A percentile compares a stretch with the other conserved stretches of the same genome.
Conservation (phyloP, 1,140 invertebrate species). For the Penaeus chinensis region DNA sequence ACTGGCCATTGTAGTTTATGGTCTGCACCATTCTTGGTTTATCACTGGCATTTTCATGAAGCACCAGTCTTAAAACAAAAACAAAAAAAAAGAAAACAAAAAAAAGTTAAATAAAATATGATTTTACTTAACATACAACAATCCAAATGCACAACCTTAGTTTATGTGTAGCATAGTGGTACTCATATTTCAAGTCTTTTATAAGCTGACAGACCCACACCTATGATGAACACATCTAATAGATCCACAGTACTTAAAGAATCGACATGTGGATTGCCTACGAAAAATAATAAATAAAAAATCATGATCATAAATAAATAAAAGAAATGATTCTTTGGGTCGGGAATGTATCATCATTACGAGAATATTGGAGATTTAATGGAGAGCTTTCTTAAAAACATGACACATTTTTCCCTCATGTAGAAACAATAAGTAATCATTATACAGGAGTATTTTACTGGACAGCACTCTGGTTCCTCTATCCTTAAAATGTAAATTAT, state of each 20-base stretch:
- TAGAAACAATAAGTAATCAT: conserved; percentile 48
- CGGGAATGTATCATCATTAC: conserved; percentile 40
- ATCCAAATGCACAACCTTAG: conserved; percentile 14
- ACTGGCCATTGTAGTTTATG: too few relatives aligned
- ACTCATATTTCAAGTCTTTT: conserved; percentile 4
- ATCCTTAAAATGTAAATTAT: conserved; percentile 22
- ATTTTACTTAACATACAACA: neutral
- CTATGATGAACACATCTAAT: conserved; percentile 50
- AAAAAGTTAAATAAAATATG: too few relatives aligned
- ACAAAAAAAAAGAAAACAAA: too few relatives aligned
- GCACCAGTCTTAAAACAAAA: too few relatives aligned
- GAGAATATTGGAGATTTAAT: conserved; percentile 38
- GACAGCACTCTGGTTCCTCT: conserved; percentile 49
- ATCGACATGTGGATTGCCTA: conserved; percentile 34
- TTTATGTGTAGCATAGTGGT: conserved; percentile 14
- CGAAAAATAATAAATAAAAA: conserved; percentile 28
- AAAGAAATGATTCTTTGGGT: conserved; percentile 34
- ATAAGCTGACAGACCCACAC: conserved; percentile 47
- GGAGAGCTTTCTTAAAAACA: conserved; percentile 38
- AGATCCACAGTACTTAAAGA: conserved; percentile 27
- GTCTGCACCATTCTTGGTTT: too few relatives aligned
- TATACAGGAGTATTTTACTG: conserved; percentile 46
- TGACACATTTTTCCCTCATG: conserved; percentile 34
- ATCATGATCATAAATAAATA: conserved; percentile 10
- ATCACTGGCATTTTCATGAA: too few relatives aligned